These are phyloP conservation scores for Philhelius pedissequus DNA, from an alignment of 2,888 invertebrate genomes.

Conservation along the genomic window DNA sequence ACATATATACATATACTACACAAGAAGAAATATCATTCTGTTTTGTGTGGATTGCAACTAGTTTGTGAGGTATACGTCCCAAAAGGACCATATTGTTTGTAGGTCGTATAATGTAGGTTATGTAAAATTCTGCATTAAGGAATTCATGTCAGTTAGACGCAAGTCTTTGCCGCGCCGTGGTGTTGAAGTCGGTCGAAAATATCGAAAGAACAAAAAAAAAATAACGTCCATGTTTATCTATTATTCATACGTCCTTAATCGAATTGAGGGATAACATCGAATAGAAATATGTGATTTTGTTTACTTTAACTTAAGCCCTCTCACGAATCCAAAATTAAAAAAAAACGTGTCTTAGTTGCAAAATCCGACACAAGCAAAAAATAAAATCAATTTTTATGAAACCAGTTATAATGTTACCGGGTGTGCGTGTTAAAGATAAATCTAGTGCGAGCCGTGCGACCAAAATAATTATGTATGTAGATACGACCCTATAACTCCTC, in stretches of 20 bases:
- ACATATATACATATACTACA: no score
- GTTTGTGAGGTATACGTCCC: conserved; percentile 23
- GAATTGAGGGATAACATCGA: conserved; percentile 30
- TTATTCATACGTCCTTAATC: neutral
- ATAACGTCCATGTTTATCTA: neutral
- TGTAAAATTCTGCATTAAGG: conserved; percentile 55
- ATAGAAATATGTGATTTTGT: conserved; percentile 1
- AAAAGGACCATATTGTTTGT: conserved; percentile 44
- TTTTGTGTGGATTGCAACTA: conserved; percentile 59
- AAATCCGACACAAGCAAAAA: neutral
- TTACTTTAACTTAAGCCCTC: neutral
- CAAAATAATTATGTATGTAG: neutral
- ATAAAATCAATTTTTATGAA: neutral
- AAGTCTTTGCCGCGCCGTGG: conserved; percentile 34
- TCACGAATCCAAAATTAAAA: neutral
- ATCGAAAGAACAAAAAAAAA: neutral
- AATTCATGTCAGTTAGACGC: conserved; percentile 40
- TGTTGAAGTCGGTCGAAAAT: neutral
- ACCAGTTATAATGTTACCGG: neutral
- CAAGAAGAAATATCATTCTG: neutral
- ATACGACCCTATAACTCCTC: neutral
- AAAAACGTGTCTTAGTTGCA: conserved; percentile 11
- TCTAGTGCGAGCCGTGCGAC: neutral
- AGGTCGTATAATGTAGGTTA: conserved; percentile 38
- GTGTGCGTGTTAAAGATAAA: neutral